Evolutionary conservation across 2,888 invertebrate species (phyloP), one percentile per base, ranked within the genome.

Genomic region (Pandemis corylana): DNA sequence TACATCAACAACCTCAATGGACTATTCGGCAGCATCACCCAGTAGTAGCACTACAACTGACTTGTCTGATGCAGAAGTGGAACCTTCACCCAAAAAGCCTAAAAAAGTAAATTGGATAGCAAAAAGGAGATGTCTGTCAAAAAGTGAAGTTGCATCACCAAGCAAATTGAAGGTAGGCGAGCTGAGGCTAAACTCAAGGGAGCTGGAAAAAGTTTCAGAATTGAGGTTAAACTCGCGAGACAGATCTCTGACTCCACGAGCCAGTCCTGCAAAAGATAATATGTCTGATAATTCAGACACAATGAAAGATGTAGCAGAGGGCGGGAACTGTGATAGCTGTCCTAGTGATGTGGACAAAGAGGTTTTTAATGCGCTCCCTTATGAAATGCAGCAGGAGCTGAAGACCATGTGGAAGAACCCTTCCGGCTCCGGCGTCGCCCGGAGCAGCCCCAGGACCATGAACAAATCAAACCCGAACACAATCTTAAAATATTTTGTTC

Each of bases 81-180:
- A 97, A 84, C 97, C 97, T 0, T 96, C 96, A 5, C 96, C 97
- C n/a, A 97, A 97, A 88, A 97, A 97, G 86, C 96, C 95, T 64
- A 94, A 94, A 82, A 94, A 94, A 82, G 94, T 92, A 7, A 92
- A 88, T 77, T 93, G 93, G 94, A 94, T 94, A 83, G 94, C 94
- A 68, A 94, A 94, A 83, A 87, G 90, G 81, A 83, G 94, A 81
- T 94, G 94, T 85, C 85, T 94, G 64, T 88, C 93, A 5, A 93
- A 93, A 81, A 92, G 91, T 77, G 94, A 93, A 80, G 95, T 96
- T 76, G 95, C 96, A 61, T 96, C 96, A 13, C 96, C 96, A 1
- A 96, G 96, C 82, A 96, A 96, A 83, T 87, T 96, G 80, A 95
- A 95, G 81, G 96, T 96, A 20, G 96, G 96, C 49, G 96, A 96